Percentiles rank a stretch among this genome's conserved stretches.
phyloP scores from a whole-genome alignment of 2,113 vertebrate species.

The Pelusios castaneus region DNA sequence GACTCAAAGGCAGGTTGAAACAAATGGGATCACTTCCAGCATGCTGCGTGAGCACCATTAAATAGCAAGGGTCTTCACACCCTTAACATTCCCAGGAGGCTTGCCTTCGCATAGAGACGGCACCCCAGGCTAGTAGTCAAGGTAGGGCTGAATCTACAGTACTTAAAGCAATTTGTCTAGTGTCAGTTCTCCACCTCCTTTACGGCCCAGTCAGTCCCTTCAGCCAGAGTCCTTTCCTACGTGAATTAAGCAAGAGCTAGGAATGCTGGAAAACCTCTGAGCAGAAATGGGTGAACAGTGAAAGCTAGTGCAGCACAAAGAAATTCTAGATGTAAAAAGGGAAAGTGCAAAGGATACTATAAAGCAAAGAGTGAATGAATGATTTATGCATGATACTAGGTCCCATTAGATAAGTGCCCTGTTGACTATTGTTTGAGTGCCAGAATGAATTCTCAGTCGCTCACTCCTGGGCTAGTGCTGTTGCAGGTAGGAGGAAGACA shows the following conservation, averaged over 20 bases:
- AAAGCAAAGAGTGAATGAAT: neutral
- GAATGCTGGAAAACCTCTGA: neutral
- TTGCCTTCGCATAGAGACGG: neutral
- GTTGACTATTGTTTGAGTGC: neutral
- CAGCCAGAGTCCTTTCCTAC: neutral
- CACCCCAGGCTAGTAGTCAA: rapidly evolving
- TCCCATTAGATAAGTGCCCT: rapidly evolving
- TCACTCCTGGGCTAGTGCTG: neutral
- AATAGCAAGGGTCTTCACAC: neutral
- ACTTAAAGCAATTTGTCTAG: neutral
- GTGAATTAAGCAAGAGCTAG: neutral
- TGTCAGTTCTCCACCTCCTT: neutral
- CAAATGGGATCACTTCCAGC: neutral
- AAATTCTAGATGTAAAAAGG: neutral
- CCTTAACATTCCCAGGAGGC: neutral
- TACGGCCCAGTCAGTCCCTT: neutral
- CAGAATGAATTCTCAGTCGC: neutral
- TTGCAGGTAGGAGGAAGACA: rapidly evolving
- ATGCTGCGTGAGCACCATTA: rapidly evolving
- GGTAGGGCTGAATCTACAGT: neutral
- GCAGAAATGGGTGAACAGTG: neutral
- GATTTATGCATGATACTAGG: neutral
- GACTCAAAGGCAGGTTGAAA: neutral
- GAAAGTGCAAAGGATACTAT: neutral
- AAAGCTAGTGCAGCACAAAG: neutral